phyloP scores from a whole-genome alignment of 1,140 invertebrate species.

The Pseudoatta argentina region DNA sequence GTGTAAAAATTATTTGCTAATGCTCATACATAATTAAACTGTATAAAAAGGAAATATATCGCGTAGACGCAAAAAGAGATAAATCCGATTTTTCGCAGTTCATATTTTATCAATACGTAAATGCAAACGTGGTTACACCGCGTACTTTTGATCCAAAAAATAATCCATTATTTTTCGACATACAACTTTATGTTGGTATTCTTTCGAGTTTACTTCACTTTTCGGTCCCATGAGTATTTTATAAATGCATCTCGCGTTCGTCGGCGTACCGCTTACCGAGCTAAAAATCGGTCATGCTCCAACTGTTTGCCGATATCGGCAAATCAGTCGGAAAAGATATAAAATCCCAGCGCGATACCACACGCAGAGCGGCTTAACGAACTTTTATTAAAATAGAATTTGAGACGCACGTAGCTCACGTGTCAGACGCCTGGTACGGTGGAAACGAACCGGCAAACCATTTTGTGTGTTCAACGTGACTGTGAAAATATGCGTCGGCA shows the following conservation, averaged over 20 bases:
- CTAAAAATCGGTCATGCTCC: slow-evolving; percentile 34
- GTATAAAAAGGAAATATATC: background rate
- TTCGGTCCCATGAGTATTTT: slow-evolving; percentile 18
- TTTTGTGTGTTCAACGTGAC: slow-evolving; percentile 30
- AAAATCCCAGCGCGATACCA: slow-evolving; percentile 13
- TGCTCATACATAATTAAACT: slow-evolving; percentile 4
- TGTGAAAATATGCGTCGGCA: slow-evolving; percentile 32
- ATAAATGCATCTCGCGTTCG: slow-evolving; percentile 31
- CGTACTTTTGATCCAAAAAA: slow-evolving; percentile 10
- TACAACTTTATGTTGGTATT: background rate
- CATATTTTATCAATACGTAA: background rate
- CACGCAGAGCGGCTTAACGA: slow-evolving; percentile 57
- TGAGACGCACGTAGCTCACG: slow-evolving; percentile 33
- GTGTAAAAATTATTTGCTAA: background rate
- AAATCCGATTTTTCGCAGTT: slow-evolving; percentile 10
- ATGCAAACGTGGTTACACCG: background rate
- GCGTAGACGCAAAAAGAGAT: background rate
- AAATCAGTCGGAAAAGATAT: slow-evolving; percentile 45
- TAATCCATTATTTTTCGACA: slow-evolving; percentile 8
- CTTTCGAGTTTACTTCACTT: slow-evolving; percentile 1
- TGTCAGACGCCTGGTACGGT: slow-evolving; percentile 5
- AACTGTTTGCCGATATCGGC: slow-evolving; percentile 47
- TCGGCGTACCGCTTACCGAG: background rate
- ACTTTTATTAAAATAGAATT: slow-evolving; percentile 72
- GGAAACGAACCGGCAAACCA: slow-evolving; percentile 24